A percentile compares a stretch with the other conserved stretches of the same genome.
These are phyloP conservation scores for Cheilosia urbana DNA, from an alignment of 2,888 invertebrate species.

Conservation along the genomic window DNA sequence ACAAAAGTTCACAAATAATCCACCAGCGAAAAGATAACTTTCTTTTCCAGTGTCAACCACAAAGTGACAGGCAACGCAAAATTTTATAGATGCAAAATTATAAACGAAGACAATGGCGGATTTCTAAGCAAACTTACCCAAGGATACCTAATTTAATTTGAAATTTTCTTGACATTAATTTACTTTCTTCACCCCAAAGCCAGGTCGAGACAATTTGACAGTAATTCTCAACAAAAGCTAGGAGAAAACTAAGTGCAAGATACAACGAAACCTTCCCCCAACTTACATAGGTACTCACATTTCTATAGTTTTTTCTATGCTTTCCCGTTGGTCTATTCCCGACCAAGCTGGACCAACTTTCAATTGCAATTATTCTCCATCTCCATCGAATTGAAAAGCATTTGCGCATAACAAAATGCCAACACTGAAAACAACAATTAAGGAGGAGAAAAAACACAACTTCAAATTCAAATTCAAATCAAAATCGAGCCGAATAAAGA, in stretches of 20 bases:
- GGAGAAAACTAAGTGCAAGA: slow-evolving; percentile 15
- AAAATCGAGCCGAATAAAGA: slow-evolving; percentile 31
- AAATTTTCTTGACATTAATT: slow-evolving; percentile 52
- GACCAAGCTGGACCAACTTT: slow-evolving; percentile 30
- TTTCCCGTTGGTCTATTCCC: not conserved
- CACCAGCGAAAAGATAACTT: not conserved
- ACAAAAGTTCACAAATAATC: no score
- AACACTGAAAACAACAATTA: slow-evolving; percentile 61
- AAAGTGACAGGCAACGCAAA: not conserved
- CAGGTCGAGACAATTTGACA: not conserved
- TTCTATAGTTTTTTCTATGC: slow-evolving; percentile 10
- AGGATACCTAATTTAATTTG: slow-evolving; percentile 52
- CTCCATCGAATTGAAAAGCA: slow-evolving; percentile 47
- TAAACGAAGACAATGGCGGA: slow-evolving; percentile 18
- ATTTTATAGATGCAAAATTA: not conserved
- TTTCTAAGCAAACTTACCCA: slow-evolving; percentile 28
- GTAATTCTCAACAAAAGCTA: slow-evolving; percentile 24
- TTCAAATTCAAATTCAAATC: slow-evolving; percentile 49
- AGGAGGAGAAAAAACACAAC: not conserved
- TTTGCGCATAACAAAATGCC: slow-evolving; percentile 57
- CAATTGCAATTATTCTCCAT: slow-evolving; percentile 61
- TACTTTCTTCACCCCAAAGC: slow-evolving; percentile 9
- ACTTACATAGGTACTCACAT: slow-evolving; percentile 21
- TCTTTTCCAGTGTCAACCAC: slow-evolving; percentile 2
- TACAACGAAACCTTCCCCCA: slow-evolving; percentile 27